Evolutionary conservation across 2,113 vertebrate genomes (phyloP).

Genomic region (Chloropsis hardwickii): DNA sequence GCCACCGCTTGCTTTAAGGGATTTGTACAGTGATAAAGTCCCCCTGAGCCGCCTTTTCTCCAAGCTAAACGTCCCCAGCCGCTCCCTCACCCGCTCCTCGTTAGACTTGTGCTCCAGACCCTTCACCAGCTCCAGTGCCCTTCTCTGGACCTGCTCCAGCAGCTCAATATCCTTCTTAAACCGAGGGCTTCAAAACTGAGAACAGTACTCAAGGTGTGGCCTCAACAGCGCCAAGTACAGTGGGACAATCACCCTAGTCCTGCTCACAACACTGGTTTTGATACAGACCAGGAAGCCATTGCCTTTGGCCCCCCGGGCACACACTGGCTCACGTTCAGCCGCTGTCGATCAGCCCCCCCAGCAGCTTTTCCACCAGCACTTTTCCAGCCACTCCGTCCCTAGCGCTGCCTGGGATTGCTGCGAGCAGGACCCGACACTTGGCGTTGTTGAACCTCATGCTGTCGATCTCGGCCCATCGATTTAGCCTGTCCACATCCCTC

Average conservation of each 20-base stretch:
- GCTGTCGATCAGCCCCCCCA: rapidly evolving
- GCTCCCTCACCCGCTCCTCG: background rate
- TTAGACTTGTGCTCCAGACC: background rate
- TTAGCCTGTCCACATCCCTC: background rate
- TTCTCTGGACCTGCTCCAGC: background rate
- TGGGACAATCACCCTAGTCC: background rate
- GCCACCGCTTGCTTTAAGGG: background rate
- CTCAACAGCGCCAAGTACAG: background rate
- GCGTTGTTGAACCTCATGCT: background rate
- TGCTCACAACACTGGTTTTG: too few species aligned
- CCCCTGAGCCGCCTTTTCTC: background rate
- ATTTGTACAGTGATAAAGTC: background rate
- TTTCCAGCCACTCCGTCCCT: background rate
- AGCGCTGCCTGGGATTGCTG: background rate
- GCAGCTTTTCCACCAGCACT: background rate
- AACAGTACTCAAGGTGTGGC: too few species aligned
- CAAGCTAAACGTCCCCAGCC: background rate
- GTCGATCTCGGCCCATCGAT: background rate
- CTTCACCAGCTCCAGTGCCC: background rate
- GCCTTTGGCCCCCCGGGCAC: background rate
- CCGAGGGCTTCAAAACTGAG: background rate
- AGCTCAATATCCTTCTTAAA: background rate
- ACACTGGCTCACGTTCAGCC: background rate
- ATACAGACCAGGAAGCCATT: background rate
- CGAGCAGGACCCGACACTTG: too few species aligned